Base-by-base conservation (phyloP, 2,888 invertebrate species). In the Andrena hattorfiana region DNA sequence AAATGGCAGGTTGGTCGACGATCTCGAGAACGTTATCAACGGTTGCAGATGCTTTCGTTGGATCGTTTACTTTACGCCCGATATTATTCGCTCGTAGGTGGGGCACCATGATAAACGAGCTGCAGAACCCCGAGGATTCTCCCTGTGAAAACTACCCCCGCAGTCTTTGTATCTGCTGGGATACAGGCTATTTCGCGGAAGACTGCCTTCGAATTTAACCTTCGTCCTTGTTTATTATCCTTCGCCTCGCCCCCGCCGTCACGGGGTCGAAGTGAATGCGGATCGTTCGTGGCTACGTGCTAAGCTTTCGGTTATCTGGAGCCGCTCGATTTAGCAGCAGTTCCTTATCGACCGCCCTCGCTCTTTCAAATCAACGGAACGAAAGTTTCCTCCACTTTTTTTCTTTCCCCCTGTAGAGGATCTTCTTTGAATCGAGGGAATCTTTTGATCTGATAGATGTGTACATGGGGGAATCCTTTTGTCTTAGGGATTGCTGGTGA, bases 191-290 rank as follows among this genome's bases (percentile, higher is more conserved):
- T 87, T 87, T 85, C 86, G 78, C 81, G 86, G 81, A 77, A 85
- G 86, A 86, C 83, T 84, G 83, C 73, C 76, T 67, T 42, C 74
- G 83, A 86, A 85, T 87, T 81, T 81, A 78, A 83, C 86, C 86
- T 85, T 81, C 79, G 75, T 70, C 66, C 81, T 76, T 83, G 86
- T 85, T 86, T 87, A 86, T 86, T 79, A 81, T 80, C 81, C 80
- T 42, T 70, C 72, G 60, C 42, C 59, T 63, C 35, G 48, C 66
- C 32, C 66, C 78, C 60, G 54, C 56, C 59, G 77, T 59, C 60
- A 72, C 66, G 54, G 13, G 68, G n/a, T 32, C 62, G 23, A 79
- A 70, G 83, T 80, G 79, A 86, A 84, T 69, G 75, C 77, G 85
- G 82, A 81, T 85, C 79, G 71, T 72, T 74, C 28, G 62, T 16